Evolutionary conservation across 1,140 invertebrate genomes (phyloP).

Genomic region (Teleopsis dalmanni): DNA sequence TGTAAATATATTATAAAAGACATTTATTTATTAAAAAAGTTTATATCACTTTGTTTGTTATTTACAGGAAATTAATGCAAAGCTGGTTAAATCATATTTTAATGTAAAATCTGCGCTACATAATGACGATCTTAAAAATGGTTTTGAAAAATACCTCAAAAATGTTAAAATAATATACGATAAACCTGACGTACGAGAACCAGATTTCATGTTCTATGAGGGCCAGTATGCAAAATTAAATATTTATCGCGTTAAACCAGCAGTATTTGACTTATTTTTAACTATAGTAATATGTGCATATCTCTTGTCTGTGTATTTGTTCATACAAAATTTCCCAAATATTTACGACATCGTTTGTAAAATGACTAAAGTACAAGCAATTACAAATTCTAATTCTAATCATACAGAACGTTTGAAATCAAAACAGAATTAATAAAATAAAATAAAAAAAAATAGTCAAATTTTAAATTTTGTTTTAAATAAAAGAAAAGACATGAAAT

Average conservation of each 20-base stretch:
- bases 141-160: slow-evolving; percentile 68
- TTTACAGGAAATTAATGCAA: slow-evolving; percentile 29
- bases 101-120: slow-evolving; percentile 31
- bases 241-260: slow-evolving; percentile 93
- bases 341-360: slow-evolving; percentile 50
- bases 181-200: slow-evolving; percentile 74
- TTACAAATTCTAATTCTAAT: background rate
- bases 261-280: slow-evolving; percentile 92
- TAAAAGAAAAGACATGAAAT: background rate
- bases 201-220: slow-evolving; percentile 89
- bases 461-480: background rate
- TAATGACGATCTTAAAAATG: slow-evolving; percentile 51
- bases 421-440: slow-evolving; percentile 5
- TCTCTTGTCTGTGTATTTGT: slow-evolving; percentile 71
- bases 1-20: slow-evolving; percentile 18
- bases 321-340: slow-evolving; percentile 64
- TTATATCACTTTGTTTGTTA: background rate
- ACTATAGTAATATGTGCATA: slow-evolving; percentile 79
- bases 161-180: slow-evolving; percentile 64
- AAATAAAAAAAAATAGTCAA: background rate
- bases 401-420: slow-evolving; percentile 8
- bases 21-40: slow-evolving; percentile 1
- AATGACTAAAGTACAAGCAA: slow-evolving; percentile 23
- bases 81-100: slow-evolving; percentile 31
- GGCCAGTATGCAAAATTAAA: slow-evolving; percentile 69